Evolutionary conservation across 2,113 vertebrate genomes (phyloP).

Genomic region (Erinaceus europaeus): DNA sequence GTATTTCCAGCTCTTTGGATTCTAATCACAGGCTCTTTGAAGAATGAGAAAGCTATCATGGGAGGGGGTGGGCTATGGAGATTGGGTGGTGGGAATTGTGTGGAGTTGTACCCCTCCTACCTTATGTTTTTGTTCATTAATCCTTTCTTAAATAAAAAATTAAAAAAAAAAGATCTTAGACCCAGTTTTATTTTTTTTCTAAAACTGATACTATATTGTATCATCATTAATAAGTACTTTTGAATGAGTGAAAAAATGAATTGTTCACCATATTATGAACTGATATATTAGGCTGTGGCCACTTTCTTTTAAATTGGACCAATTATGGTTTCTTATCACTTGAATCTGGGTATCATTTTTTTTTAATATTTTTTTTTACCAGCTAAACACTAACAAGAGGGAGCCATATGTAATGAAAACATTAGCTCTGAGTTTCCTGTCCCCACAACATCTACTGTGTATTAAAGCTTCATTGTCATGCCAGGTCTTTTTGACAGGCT

Average conservation of each 20-base stretch:
- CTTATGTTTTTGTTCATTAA: too few species aligned
- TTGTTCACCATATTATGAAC: background rate
- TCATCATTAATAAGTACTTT: background rate
- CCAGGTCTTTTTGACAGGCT: conserved; percentile 43
- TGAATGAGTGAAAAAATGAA: background rate
- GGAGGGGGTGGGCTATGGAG: too few species aligned
- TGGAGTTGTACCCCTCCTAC: too few species aligned
- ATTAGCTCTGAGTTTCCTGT: background rate
- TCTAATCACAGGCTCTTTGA: background rate
- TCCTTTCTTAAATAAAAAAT: too few species aligned
- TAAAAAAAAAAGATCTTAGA: too few species aligned
- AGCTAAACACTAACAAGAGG: background rate
- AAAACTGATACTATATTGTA: background rate
- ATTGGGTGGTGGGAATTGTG: too few species aligned
- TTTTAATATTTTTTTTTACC: background rate
- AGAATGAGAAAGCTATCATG: background rate
- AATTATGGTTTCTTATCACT: background rate
- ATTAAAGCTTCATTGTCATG: background rate
- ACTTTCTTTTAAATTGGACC: background rate
- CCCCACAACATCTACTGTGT: background rate
- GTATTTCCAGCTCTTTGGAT: background rate
- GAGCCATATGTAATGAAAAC: background rate
- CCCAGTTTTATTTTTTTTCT: background rate
- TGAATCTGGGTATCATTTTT: background rate
- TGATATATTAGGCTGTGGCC: background rate